Conservation (phyloP, 2,113 vertebrate genomes). For the Pedionomus torquatus region DNA sequence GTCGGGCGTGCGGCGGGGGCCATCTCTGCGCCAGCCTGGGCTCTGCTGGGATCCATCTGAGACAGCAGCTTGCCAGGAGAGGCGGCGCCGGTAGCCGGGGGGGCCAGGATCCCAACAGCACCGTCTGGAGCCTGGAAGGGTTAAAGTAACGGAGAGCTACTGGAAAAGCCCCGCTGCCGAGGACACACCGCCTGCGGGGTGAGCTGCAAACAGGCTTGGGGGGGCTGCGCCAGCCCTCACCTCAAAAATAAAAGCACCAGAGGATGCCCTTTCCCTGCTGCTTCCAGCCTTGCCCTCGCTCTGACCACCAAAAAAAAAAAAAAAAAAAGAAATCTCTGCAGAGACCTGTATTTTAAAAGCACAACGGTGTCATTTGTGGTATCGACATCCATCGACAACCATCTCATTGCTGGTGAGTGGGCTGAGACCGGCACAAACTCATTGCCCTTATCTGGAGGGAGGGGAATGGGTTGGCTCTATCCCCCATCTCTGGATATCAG, state of each 20-base stretch:
- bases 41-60: conserved; percentile 51
- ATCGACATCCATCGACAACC: no score
- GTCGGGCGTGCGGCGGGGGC: neutral
- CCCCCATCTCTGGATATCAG: neutral
- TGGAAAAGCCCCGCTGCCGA: neutral
- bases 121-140: conserved; percentile 53
- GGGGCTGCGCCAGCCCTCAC: neutral
- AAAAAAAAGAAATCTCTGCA: no score
- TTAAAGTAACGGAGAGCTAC: conserved; percentile 19
- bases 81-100: neutral
- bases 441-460: neutral
- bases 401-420: rapidly evolving
- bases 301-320: no score
- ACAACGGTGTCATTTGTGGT: rapidly evolving
- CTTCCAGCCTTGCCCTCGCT: neutral
- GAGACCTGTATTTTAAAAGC: no score
- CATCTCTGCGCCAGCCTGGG: conserved; percentile 11
- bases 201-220: neutral
- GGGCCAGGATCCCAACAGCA: neutral
- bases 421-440: neutral
- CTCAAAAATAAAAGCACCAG: neutral
- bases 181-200: neutral
- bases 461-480: rapidly evolving
- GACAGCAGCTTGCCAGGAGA: conserved; percentile 48
- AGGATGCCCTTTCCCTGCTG: neutral